Percentiles rank a stretch among this genome's conserved stretches.
These are phyloP conservation scores for Puma concolor DNA, from an alignment of 2,113 vertebrate species.

Conservation along the genomic window DNA sequence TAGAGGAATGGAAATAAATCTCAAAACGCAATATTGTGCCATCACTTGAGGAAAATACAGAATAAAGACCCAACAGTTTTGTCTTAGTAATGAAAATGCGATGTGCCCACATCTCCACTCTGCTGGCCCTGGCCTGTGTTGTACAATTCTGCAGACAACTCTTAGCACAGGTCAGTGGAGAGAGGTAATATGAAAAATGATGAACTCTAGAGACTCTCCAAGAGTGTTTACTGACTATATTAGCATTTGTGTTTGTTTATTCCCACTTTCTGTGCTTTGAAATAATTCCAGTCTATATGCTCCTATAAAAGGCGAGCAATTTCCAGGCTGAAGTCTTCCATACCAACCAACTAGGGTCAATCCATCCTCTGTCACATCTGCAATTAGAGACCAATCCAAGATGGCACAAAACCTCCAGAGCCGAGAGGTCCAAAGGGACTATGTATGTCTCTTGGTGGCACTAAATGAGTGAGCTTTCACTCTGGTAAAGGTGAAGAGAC, in stretches of 20 bases:
- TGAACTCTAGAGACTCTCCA: slow-evolving; percentile 51
- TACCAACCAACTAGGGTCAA: not conserved
- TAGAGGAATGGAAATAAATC: slow-evolving; percentile 51
- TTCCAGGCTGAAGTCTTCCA: slow-evolving; percentile 65
- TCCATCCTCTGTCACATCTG: slow-evolving; percentile 27
- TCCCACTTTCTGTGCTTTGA: slow-evolving; percentile 32
- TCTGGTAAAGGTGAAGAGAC: not conserved
- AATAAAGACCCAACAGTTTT: slow-evolving; percentile 33
- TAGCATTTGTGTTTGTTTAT: slow-evolving; percentile 40
- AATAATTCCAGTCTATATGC: slow-evolving; percentile 43
- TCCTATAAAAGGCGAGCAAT: slow-evolving; percentile 70
- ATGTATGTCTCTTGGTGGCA: not conserved
- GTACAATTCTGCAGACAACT: not conserved
- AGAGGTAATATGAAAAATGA: slow-evolving; percentile 31
- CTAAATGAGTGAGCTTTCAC: not conserved
- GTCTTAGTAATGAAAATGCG: slow-evolving; percentile 48
- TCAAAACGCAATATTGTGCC: slow-evolving; percentile 63
- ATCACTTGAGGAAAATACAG: slow-evolving; percentile 69
- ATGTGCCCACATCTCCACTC: not conserved
- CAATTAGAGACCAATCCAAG: not conserved
- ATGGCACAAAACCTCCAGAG: not conserved
- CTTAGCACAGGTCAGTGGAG: slow-evolving; percentile 51
- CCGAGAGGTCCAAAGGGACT: not conserved
- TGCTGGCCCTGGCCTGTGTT: not conserved
- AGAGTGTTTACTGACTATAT: slow-evolving; percentile 48